These are phyloP conservation scores for Mesitornis unicolor DNA, from an alignment of 2,113 vertebrate species.

Conservation along the genomic window DNA sequence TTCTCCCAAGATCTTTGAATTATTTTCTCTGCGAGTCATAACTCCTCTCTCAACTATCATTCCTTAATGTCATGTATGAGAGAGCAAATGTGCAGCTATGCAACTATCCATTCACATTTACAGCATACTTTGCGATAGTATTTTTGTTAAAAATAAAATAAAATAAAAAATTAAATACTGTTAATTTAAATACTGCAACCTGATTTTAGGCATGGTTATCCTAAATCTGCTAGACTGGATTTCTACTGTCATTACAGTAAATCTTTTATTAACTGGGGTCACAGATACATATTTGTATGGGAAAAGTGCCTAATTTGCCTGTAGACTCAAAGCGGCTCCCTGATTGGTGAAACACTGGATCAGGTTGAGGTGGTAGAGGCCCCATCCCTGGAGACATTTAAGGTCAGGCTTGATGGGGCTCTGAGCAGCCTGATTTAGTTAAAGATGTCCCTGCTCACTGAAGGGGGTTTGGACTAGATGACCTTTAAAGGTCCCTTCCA, in stretches of 20 bases:
- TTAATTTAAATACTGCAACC: not conserved
- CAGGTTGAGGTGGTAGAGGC: no score
- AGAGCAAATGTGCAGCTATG: not conserved
- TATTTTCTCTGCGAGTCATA: not conserved
- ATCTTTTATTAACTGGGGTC: not conserved
- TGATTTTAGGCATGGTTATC: not conserved
- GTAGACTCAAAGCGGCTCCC: not conserved
- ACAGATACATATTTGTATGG: not conserved
- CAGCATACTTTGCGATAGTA: not conserved
- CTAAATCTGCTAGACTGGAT: not conserved
- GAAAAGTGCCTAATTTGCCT: not conserved
- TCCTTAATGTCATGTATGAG: not conserved
- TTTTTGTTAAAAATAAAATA: not conserved
- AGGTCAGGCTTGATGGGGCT: no score
- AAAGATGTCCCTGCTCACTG: no score
- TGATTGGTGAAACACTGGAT: no score
- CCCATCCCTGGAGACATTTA: no score
- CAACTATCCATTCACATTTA: not conserved
- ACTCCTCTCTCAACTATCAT: not conserved
- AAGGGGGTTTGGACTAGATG: no score
- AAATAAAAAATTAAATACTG: not conserved
- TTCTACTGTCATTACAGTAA: not conserved
- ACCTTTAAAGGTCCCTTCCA: no score
- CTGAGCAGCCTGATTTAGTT: no score
- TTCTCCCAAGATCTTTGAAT: not conserved